phyloP scores from a whole-genome alignment of 1,140 invertebrate species.

The Ceratina calcarata region DNA sequence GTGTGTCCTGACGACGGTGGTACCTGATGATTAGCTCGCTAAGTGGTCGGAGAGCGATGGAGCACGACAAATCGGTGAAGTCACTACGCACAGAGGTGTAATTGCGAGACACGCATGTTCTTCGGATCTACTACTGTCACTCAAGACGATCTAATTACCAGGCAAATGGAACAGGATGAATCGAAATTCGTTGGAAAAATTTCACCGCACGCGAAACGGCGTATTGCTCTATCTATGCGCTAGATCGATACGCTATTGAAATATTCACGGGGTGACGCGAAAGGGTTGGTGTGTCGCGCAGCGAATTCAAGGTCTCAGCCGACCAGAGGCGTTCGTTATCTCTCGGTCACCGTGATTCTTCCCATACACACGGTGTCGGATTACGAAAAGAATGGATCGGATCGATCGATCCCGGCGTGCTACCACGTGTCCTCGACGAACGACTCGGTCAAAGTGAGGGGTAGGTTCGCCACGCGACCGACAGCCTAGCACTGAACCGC shows the following conservation, averaged over 20 bases:
- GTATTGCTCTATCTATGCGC: constrained; percentile 2
- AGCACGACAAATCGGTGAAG: not conserved
- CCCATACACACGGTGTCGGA: not conserved
- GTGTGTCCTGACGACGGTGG: not conserved
- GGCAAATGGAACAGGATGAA: too few species aligned
- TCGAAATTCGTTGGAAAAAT: too few species aligned
- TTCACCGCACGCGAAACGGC: too few species aligned
- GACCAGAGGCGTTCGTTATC: not conserved
- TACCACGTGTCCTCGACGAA: constrained; percentile 10
- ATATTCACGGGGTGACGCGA: constrained; percentile 51
- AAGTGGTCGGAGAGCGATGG: not conserved
- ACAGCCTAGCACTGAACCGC: constrained; percentile 22
- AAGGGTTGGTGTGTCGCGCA: not conserved
- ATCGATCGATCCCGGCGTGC: constrained; percentile 10
- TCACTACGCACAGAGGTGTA: not conserved
- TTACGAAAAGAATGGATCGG: not conserved
- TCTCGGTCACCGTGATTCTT: constrained; percentile 8
- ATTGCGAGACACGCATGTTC: constrained; percentile 29
- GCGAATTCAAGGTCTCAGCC: not conserved
- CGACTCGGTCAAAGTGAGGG: not conserved
- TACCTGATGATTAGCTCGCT: constrained; percentile 3
- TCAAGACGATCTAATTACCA: too few species aligned
- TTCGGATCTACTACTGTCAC: not conserved
- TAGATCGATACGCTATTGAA: constrained; percentile 63
- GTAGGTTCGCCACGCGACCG: constrained; percentile 29